Evolutionary conservation across 2,797 vertebrate species (phyloP).

Genomic region (Gobionotothen gibberifrons): DNA sequence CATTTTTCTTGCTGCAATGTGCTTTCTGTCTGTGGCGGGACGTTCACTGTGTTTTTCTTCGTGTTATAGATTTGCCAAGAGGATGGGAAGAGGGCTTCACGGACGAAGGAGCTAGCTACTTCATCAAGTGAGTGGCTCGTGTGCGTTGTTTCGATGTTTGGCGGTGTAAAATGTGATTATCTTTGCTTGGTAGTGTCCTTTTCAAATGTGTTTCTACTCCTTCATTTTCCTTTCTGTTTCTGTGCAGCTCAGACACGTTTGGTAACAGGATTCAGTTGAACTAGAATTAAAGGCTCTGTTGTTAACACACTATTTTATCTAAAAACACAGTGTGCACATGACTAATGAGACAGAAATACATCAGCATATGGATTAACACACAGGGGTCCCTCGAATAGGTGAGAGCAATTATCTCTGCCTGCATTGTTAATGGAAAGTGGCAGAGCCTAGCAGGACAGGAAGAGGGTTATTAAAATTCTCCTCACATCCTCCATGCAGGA

Average conservation of each 20-base stretch:
- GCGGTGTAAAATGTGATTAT: constrained; percentile 2
- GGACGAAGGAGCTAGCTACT: constrained; percentile 97
- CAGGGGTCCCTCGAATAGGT: constrained; percentile 55
- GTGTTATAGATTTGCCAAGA: constrained; percentile 90
- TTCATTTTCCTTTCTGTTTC: neutral
- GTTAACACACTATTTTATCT: constrained; percentile 13
- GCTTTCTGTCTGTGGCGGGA: constrained; percentile 38
- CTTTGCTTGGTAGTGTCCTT: too few relatives aligned
- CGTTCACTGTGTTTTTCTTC: constrained; percentile 40
- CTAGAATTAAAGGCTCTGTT: constrained; percentile 11
- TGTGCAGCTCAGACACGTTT: constrained; percentile 14
- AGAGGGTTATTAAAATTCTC: constrained; percentile 83
- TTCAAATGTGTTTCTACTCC: constrained; percentile 1
- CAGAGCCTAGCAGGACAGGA: constrained; percentile 73
- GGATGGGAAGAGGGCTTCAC: constrained; percentile 99
- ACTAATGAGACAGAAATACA: constrained; percentile 31
- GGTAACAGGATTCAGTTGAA: constrained; percentile 5
- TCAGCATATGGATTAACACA: constrained; percentile 49
- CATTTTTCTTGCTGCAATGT: constrained; percentile 47
- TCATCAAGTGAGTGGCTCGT: constrained; percentile 94
- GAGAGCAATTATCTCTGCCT: constrained; percentile 68
- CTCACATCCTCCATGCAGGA: constrained; percentile 83
- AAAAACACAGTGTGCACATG: constrained; percentile 8
- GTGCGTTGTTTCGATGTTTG: constrained; percentile 38
- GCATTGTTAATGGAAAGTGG: constrained; percentile 65